A percentile compares a stretch with the other conserved stretches of the same genome.
These are phyloP conservation scores for Petrocephalus sullivani DNA, from an alignment of 2,797 vertebrate genomes.

Conservation along the genomic window DNA sequence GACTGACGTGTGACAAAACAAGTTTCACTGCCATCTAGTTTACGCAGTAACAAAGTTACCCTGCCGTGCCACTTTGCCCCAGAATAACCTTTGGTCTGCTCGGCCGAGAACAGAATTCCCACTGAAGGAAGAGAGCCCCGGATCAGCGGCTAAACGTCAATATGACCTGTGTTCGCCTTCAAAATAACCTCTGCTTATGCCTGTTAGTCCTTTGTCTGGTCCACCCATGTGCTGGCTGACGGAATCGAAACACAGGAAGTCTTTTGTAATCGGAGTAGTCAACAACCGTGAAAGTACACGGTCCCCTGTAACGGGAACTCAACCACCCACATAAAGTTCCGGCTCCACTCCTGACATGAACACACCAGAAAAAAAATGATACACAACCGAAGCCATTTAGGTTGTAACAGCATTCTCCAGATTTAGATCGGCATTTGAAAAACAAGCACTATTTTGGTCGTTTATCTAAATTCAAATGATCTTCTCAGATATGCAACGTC, in stretches of 20 bases:
- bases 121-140: not conserved
- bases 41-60: not conserved
- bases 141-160: not conserved
- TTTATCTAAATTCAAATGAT: not conserved
- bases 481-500: not conserved
- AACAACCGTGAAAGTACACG: not conserved
- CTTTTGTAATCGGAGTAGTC: not conserved
- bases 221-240: not conserved
- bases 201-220: not conserved
- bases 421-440: not conserved
- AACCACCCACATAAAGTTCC: not conserved
- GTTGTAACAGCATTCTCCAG: not conserved
- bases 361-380: not conserved
- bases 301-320: not conserved
- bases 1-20: not conserved
- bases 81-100: not conserved
- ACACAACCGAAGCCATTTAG: not conserved
- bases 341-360: not conserved
- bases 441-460: not conserved
- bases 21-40: not conserved
- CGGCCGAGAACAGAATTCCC: not conserved
- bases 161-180: not conserved
- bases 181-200: not conserved
- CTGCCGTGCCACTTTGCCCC: not conserved
- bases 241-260: slow-evolving; percentile 13